Evolutionary conservation across 2,113 vertebrate species (phyloP).

Genomic region (Pterocles orientalis): DNA sequence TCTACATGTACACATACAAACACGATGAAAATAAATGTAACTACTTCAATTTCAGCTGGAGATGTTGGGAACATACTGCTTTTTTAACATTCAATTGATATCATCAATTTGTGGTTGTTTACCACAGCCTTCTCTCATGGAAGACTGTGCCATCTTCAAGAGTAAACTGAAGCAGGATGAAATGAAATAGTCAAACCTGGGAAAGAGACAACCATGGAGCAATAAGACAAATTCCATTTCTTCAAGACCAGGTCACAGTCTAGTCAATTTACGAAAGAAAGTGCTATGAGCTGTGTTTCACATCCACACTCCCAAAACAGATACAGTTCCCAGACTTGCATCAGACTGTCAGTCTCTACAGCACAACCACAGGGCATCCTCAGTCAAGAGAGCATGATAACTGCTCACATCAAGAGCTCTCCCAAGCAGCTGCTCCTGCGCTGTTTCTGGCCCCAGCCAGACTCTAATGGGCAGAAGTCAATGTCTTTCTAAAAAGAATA

Average conservation of each 20-base stretch:
- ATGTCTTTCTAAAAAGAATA: neutral
- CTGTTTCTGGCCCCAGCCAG: neutral
- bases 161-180: neutral
- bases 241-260: neutral
- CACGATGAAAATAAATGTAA: neutral
- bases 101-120: neutral
- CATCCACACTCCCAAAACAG: neutral
- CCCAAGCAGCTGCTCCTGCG: neutral
- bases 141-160: neutral
- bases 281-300: neutral
- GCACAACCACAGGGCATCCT: neutral
- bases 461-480: neutral
- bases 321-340: neutral
- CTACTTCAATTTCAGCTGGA: neutral
- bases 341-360: neutral
- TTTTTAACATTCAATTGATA: neutral
- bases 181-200: neutral
- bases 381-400: neutral
- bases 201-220: neutral
- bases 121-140: neutral
- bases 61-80: accelerated
- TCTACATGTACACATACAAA: neutral
- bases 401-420: neutral
- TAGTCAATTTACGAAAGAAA: neutral
- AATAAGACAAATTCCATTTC: neutral